Percentiles rank a stretch among this genome's conserved stretches.
These are phyloP conservation scores for Brachyrhaphis roseni DNA, from an alignment of 2,797 vertebrate genomes.

Conservation along the genomic window DNA sequence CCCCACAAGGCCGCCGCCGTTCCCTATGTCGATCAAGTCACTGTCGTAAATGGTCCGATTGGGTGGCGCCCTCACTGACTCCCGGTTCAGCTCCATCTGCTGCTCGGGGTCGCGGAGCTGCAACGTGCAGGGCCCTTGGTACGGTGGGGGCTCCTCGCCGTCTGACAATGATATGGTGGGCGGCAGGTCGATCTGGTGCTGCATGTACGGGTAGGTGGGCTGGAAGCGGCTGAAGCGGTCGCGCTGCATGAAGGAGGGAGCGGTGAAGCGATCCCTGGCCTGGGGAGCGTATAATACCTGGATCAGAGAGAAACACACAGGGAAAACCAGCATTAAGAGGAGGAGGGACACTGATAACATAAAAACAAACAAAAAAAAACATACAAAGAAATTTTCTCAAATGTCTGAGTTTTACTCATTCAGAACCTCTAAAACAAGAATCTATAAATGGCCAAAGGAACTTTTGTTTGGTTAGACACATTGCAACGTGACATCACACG, in stretches of 20 bases:
- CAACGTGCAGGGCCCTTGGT: constrained; percentile 94
- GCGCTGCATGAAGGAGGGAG: constrained; percentile 89
- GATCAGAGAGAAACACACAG: background rate
- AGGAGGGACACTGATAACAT: background rate
- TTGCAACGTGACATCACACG: background rate
- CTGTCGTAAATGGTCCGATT: constrained; percentile 96
- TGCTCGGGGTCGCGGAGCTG: constrained; percentile 96
- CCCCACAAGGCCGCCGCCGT: constrained; percentile 52
- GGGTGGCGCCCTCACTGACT: constrained; percentile 93
- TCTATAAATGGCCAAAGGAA: background rate
- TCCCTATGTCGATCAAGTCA: constrained; percentile 79
- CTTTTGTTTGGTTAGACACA: background rate
- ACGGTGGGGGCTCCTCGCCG: constrained; percentile 94
- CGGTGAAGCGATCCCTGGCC: constrained; percentile 80
- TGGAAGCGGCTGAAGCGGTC: constrained; percentile 93
- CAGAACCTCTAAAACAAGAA: background rate
- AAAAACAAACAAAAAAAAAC: background rate
- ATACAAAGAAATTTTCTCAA: background rate
- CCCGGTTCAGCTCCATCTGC: constrained; percentile 96
- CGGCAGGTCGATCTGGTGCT: constrained; percentile 94
- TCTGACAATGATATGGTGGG: constrained; percentile 97
- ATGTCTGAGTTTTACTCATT: background rate
- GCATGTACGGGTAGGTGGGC: constrained; percentile 95
- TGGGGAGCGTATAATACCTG: constrained; percentile 84
- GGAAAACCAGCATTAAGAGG: background rate